These are phyloP conservation scores for Micrasema minimum DNA, from an alignment of 1,140 invertebrate species.

Conservation along the genomic window DNA sequence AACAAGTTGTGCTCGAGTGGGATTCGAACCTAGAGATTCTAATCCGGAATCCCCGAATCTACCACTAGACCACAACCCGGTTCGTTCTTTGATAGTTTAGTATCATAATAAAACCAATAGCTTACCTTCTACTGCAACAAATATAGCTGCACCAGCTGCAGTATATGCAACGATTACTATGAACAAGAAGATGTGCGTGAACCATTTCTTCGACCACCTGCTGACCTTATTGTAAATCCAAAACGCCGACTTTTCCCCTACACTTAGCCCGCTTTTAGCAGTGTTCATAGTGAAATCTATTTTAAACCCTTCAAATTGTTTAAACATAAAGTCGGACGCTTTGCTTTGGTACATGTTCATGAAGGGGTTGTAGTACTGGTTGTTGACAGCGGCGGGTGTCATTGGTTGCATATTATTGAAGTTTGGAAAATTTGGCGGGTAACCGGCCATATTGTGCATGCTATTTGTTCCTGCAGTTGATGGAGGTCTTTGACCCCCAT, in stretches of 20 bases:
- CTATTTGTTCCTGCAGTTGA: constrained; percentile 60
- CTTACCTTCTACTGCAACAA: constrained; percentile 80
- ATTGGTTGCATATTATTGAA: constrained; percentile 60
- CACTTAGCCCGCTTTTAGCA: constrained; percentile 80
- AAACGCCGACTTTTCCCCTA: constrained; percentile 82
- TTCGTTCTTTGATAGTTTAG: no score
- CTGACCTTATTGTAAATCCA: constrained; percentile 83
- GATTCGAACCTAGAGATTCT: no score
- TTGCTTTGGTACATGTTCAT: constrained; percentile 72
- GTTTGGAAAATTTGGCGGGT: constrained; percentile 55
- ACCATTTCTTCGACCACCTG: constrained; percentile 83
- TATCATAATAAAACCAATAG: not conserved
- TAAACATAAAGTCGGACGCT: constrained; percentile 78
- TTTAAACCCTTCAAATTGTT: constrained; percentile 79
- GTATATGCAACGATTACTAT: constrained; percentile 81
- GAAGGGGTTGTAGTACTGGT: constrained; percentile 67
- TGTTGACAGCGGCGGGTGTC: constrained; percentile 63
- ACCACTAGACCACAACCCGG: no score
- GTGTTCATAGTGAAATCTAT: constrained; percentile 78
- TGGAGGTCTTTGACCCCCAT: constrained; percentile 56
- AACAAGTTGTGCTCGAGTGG: no score
- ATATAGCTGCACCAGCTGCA: constrained; percentile 80
- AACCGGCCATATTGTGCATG: constrained; percentile 40
- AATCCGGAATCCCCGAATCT: no score
- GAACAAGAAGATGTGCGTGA: constrained; percentile 87